Conservation (phyloP, 2,797 vertebrate genomes). For the Myioborus miniatus region DNA sequence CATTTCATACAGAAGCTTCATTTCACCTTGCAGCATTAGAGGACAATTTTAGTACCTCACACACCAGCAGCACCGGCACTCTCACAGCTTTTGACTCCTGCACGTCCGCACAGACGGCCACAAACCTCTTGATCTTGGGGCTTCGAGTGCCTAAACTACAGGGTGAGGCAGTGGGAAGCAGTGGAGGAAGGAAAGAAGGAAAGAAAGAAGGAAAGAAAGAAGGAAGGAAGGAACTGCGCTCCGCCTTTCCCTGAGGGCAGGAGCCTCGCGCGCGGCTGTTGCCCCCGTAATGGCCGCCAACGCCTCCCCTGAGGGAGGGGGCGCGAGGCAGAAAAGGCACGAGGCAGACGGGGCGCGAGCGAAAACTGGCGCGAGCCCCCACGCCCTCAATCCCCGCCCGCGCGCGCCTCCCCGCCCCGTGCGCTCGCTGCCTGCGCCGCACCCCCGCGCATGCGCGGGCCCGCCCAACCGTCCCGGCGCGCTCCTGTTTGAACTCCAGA, state of each 20-base stretch:
- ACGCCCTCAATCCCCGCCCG: rapidly evolving
- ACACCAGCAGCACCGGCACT: not conserved
- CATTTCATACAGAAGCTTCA: rapidly evolving
- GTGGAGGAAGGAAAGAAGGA: not conserved
- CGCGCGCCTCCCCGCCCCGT: not conserved
- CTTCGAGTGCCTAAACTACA: not conserved
- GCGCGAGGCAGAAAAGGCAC: not conserved
- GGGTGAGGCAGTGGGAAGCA: rapidly evolving
- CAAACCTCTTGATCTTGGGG: not conserved
- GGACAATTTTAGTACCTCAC: not conserved
- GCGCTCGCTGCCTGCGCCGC: not conserved
- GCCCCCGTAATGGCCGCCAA: not conserved
- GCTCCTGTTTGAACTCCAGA: rapidly evolving
- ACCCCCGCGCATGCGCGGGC: not conserved
- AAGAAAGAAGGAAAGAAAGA: no score
- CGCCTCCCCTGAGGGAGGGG: not conserved
- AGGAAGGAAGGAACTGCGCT: no score
- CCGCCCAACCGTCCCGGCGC: not conserved
- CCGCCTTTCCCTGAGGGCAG: not conserved
- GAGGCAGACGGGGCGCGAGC: not conserved
- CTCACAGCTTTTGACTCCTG: not conserved
- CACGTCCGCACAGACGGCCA: not conserved
- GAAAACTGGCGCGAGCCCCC: not conserved
- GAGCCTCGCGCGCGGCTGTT: rapidly evolving
- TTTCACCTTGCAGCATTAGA: rapidly evolving